Evolutionary conservation across 1,140 invertebrate genomes (phyloP).

Genomic region (Drosophila mojavensis): DNA sequence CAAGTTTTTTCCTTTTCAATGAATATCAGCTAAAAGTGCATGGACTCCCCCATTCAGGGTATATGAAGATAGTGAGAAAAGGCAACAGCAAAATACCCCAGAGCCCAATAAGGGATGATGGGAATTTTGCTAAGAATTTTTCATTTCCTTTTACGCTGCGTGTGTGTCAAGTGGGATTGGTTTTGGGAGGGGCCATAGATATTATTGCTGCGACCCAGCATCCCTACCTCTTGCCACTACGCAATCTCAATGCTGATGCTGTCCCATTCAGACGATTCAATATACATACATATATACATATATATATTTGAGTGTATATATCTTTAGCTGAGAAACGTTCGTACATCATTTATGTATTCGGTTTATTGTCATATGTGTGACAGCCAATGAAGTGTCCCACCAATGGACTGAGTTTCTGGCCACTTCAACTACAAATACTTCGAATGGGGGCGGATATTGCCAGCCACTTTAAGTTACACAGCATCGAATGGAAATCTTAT

Average conservation of each 20-base stretch:
- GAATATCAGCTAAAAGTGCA: not conserved
- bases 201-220: conserved; percentile 48
- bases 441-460: conserved; percentile 55
- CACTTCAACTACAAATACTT: conserved; percentile 9
- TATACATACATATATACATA: not conserved
- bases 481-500: conserved; percentile 7
- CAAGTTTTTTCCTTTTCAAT: not conserved
- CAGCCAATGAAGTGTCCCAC: conserved; percentile 68
- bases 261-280: conserved; percentile 26
- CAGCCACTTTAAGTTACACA: conserved; percentile 38
- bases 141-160: conserved; percentile 73
- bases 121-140: conserved; percentile 81
- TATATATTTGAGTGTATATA: conserved; percentile 1
- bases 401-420: conserved; percentile 41
- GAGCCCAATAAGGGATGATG: conserved; percentile 81
- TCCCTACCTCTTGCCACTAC: conserved; percentile 9
- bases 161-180: conserved; percentile 33
- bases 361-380: conserved; percentile 44
- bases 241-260: conserved; percentile 58
- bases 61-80: conserved; percentile 28
- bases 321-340: conserved; percentile 6
- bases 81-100: conserved; percentile 61
- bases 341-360: conserved; percentile 39
- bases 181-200: conserved; percentile 52
- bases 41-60: conserved; percentile 2